Evolutionary conservation across 2,797 vertebrate genomes (phyloP).

Genomic region (Lophius americanus): DNA sequence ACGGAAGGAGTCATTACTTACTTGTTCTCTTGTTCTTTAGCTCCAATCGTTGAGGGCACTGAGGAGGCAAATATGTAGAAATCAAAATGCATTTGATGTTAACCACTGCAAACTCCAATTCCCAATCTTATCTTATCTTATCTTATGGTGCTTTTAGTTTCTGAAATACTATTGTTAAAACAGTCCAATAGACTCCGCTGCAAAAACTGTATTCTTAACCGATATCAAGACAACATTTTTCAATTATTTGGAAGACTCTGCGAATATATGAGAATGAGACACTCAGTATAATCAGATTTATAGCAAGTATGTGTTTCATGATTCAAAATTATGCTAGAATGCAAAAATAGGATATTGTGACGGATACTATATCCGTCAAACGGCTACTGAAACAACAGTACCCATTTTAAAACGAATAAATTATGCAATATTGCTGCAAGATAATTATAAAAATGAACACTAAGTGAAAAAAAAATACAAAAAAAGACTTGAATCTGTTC

Average conservation of each 20-base stretch:
- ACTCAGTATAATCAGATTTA: too few species aligned
- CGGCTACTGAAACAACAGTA: too few species aligned
- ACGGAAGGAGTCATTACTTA: constrained; percentile 37
- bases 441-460: background rate
- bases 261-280: too few species aligned
- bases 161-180: constrained; percentile 1
- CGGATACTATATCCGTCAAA: too few species aligned
- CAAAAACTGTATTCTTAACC: background rate
- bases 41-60: constrained; percentile 86
- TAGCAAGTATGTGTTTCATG: too few species aligned
- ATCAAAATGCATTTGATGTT: constrained; percentile 18
- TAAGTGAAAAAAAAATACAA: background rate
- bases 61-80: constrained; percentile 35
- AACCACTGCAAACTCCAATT: background rate
- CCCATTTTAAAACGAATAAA: too few species aligned
- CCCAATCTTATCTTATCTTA: too few species aligned
- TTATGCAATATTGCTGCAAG: background rate
- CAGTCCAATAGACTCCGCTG: background rate
- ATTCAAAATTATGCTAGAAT: too few species aligned
- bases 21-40: constrained; percentile 50
- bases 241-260: too few species aligned
- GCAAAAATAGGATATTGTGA: too few species aligned
- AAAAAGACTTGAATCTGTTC: background rate
- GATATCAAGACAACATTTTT: too few species aligned
- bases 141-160: background rate